A percentile compares a stretch with the other conserved stretches of the same genome.
These are phyloP conservation scores for Junonia oenone DNA, from an alignment of 2,888 invertebrate genomes.

Conservation along the genomic window DNA sequence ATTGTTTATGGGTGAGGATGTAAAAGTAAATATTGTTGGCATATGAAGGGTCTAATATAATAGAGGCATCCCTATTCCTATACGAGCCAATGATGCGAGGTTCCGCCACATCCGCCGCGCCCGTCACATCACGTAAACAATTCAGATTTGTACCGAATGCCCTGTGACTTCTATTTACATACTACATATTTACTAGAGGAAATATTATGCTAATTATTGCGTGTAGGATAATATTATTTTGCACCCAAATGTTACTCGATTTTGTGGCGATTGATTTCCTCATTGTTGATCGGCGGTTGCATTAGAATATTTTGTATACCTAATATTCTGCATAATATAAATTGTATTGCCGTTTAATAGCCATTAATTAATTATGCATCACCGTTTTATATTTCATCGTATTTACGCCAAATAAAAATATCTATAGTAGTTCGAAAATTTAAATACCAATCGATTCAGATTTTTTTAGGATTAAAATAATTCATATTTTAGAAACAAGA, in stretches of 20 bases:
- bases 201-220: slow-evolving; percentile 7
- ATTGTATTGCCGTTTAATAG: too few relatives aligned
- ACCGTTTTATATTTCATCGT: too few relatives aligned
- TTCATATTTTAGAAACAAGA: too few relatives aligned
- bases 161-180: slow-evolving; percentile 29
- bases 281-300: background rate
- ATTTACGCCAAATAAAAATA: too few relatives aligned
- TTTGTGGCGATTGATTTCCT: slow-evolving; percentile 1
- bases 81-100: slow-evolving; percentile 71
- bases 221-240: slow-evolving; percentile 10
- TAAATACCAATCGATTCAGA: too few relatives aligned
- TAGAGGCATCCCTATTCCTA: slow-evolving; percentile 34
- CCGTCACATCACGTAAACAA: slow-evolving; percentile 64
- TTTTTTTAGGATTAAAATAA: too few relatives aligned
- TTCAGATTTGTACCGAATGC: slow-evolving; percentile 50
- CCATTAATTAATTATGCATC: too few relatives aligned
- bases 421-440: too few relatives aligned
- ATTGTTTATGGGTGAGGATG: too few relatives aligned
- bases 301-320: background rate
- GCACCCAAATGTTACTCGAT: background rate
- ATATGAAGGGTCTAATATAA: slow-evolving; percentile 1
- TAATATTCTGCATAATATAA: too few relatives aligned
- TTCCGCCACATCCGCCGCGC: slow-evolving; percentile 70
- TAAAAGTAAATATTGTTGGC: background rate
- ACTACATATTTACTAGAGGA: slow-evolving; percentile 32